Conservation (phyloP, 2,797 vertebrate genomes). For the Epinephelus coioides region DNA sequence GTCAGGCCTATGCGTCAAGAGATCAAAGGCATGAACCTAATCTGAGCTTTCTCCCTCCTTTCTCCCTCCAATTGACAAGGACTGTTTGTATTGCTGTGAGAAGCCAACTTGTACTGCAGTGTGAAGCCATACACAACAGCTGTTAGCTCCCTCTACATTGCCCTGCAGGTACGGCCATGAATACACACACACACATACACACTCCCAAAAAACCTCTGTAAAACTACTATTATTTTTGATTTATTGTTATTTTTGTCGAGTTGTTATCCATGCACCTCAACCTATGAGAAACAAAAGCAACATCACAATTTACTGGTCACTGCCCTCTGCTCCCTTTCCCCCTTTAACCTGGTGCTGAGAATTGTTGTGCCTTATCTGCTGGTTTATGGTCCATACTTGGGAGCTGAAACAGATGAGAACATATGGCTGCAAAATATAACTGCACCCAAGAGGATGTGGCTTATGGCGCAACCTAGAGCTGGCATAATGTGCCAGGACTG, state of each 20-base stretch:
- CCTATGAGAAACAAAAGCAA: conserved; percentile 46
- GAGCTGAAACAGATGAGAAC: conserved; percentile 46
- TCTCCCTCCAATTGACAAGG: conserved; percentile 78
- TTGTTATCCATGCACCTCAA: conserved; percentile 57
- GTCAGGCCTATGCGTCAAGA: conserved; percentile 49
- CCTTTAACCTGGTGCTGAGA: conserved; percentile 25
- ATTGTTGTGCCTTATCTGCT: conserved; percentile 45
- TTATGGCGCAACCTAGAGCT: conserved; percentile 25
- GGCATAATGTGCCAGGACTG: conserved; percentile 6
- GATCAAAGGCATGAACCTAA: conserved; percentile 57
- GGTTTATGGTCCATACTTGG: conserved; percentile 41
- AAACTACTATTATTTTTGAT: conserved; percentile 21
- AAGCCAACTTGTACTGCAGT: conserved; percentile 80
- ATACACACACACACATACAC: conserved; percentile 12
- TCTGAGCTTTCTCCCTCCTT: conserved; percentile 70
- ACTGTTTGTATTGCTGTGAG: conserved; percentile 79
- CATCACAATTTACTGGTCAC: conserved; percentile 55
- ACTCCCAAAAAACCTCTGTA: background rate
- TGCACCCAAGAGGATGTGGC: conserved; percentile 36
- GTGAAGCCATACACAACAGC: conserved; percentile 81
- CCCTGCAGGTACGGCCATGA: conserved; percentile 78
- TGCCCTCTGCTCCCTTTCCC: conserved; percentile 27
- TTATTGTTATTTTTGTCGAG: conserved; percentile 51
- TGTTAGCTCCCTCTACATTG: conserved; percentile 73
- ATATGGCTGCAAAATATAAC: conserved; percentile 58